Evolutionary conservation across 2,113 vertebrate genomes (phyloP), one percentile per base, ranked within the genome.

Genomic region (Ranitomeya variabilis): DNA sequence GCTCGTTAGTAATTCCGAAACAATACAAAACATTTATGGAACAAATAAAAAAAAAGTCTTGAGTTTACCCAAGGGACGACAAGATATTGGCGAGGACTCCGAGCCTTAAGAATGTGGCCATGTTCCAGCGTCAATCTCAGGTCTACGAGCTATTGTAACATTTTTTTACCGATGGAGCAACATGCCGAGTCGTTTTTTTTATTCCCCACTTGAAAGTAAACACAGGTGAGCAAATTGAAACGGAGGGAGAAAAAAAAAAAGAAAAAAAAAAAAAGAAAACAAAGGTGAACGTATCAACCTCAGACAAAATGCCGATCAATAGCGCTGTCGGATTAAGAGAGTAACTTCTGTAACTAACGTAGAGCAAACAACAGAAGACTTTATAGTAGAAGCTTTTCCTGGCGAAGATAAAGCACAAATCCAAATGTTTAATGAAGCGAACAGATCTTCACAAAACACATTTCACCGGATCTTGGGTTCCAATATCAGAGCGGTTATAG

Each of bases 371-470:
- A 80, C 37, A 52, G 54, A 16, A 21, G 71, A 83, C 67, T 88
- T 54, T 77, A 74, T n/a, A 71, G 18, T 45, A 55, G 55, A 86
- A 67, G 84, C 77, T 74, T 66, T 80, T 64, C 78, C 85, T 81
- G 88, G 55, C 67, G 52, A 19, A 54, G 64, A 77, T 62, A 79
- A 87, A 86, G 54, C 21, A 74, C 21, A 52, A 26, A 66, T 76
- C 82, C 64, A 66, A 85, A 66, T 66, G 86, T 86, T 88, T 85
- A 90, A 89, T 84, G 87, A 84, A 89, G 87, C 87, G 57, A 26
- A 67, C 7, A 78, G 71, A 66, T 59, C 71, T 89, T 66, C 54
- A 77, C 69, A 83, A 89, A 89, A 89, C 87, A 78, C 37, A 52
- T 66, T 31, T 67, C 57, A 37, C 71, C 45, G 55, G 79, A 82